These are phyloP conservation scores for Erinaceus europaeus DNA, from an alignment of 2,113 vertebrate species.

Conservation along the genomic window DNA sequence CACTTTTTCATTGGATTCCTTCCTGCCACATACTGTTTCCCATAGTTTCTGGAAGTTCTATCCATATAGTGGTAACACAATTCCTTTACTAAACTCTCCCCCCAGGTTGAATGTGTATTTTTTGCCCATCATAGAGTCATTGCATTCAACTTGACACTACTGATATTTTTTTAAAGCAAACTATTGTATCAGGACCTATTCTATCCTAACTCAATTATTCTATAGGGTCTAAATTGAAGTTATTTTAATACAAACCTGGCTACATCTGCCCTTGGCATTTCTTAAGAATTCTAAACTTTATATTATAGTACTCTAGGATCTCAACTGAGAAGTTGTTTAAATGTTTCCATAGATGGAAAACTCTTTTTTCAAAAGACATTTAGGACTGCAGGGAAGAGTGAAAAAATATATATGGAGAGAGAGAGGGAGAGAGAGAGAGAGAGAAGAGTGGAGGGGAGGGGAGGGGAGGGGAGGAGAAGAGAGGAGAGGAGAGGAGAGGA, in stretches of 20 bases:
- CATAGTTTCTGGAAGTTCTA: not conserved
- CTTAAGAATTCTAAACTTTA: constrained; percentile 12
- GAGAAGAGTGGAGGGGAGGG: no score
- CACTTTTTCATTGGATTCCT: no score
- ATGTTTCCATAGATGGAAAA: not conserved
- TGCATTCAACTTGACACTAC: not conserved
- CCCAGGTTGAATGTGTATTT: not conserved
- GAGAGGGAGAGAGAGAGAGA: no score
- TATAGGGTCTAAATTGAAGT: not conserved
- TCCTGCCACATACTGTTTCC: no score
- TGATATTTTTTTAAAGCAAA: constrained; percentile 10
- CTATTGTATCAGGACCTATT: not conserved
- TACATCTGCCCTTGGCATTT: not conserved
- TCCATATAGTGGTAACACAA: not conserved
- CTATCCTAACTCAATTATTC: constrained; percentile 15
- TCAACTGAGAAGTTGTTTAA: not conserved
- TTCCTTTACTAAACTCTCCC: not conserved
- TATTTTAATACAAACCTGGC: not conserved
- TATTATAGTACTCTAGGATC: not conserved
- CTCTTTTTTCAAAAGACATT: constrained; percentile 2
- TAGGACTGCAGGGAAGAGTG: not conserved
- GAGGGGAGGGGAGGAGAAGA: no score
- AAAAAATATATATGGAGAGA: no score
- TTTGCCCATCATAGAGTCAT: not conserved
- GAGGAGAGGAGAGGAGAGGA: no score